A percentile compares a stretch with the other conserved stretches of the same genome.
Conservation (phyloP, 2,113 vertebrate genomes). For the Ictalurus punctatus region DNA sequence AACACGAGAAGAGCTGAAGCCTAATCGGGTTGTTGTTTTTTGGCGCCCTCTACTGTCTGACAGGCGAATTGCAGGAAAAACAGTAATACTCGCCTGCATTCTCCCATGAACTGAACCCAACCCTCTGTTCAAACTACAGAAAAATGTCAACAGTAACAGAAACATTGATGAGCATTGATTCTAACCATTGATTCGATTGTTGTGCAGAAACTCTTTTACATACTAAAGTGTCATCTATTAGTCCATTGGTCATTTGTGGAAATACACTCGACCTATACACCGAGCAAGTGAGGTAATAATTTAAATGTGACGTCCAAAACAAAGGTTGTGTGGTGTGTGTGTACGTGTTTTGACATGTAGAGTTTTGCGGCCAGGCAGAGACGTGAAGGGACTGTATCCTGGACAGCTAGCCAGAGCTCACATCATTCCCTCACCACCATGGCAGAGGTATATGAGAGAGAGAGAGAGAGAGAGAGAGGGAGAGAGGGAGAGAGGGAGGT, state of each 20-base stretch:
- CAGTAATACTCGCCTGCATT: background rate
- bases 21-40: background rate
- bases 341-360: conserved; percentile 36
- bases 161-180: background rate
- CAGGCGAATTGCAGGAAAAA: background rate
- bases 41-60: background rate
- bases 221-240: background rate
- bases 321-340: background rate
- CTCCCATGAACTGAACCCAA: background rate
- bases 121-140: background rate
- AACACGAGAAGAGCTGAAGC: background rate
- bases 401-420: conserved; percentile 67
- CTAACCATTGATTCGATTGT: background rate
- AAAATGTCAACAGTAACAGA: background rate
- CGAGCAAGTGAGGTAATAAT: background rate
- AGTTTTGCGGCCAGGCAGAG: conserved; percentile 51
- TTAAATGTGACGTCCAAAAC: background rate
- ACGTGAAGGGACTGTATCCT: conserved; percentile 63
- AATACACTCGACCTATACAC: background rate
- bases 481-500: background rate
- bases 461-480: background rate
- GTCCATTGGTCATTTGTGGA: background rate
- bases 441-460: conserved; percentile 56
- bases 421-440: conserved; percentile 28
- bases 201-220: background rate